Evolutionary conservation across 2,888 invertebrate species (phyloP), one percentile per base, ranked within the genome.

Genomic region (Caenorhabditis sp.): DNA sequence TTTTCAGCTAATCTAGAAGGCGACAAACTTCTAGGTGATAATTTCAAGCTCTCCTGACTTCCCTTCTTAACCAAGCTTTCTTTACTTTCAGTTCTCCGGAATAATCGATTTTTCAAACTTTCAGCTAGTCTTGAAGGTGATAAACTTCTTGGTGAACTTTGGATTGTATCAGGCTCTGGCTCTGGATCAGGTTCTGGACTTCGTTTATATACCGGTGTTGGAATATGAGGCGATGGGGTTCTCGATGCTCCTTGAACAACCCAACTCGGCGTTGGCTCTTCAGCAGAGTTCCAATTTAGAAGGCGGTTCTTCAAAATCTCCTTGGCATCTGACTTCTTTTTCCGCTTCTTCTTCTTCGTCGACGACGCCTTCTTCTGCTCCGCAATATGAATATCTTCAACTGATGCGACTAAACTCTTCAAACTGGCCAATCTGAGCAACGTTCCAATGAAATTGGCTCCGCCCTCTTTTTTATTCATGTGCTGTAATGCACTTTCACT

Each of bases 341-440:
- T 53, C 21, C 23, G 20, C 21, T 53, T 26, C 17, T 43, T 43
- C 43, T 43, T 43, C 43, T 43, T 63, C 26, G 64, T 64, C 38
- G 69, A 63, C 31, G 69, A 64, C 63, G 60, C 12, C 14, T 7
- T 43, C 43, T 43, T 43, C 3, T 10, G 7, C 10, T 43, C 43
- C 5, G 14, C 17, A 14, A 43, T 43, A 10, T 43, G 43, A 43
- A 43, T 43, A 43, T 43, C 43, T 17, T 43, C 43, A 10, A 43
- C 43, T 3, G 43, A 43, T 3, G 43, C 43, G 10, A 43, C 43
- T 14, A 43, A 43, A 43, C 43, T 43, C 43, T 43, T 43, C 43
- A 43, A 43, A 43, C 43, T 43, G 43, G 70, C 65, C 62, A 71
- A 71, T 71, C 71, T 71, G 67, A 71, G 67, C 67, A 71, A 67